These are phyloP conservation scores for Mormyrus lacerda DNA, from an alignment of 2,113 vertebrate species.

Conservation along the genomic window DNA sequence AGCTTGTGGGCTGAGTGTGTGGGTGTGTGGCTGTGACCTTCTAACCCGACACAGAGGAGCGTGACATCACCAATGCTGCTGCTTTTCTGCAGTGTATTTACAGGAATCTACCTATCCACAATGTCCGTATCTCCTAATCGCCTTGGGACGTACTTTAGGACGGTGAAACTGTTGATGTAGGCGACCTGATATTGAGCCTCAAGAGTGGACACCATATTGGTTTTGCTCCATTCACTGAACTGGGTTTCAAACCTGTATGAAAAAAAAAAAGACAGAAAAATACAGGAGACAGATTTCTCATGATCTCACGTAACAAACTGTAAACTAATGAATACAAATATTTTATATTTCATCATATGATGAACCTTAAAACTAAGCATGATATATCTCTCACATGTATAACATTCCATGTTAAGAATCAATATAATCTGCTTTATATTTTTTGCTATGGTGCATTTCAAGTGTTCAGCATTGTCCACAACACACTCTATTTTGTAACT, in stretches of 20 bases:
- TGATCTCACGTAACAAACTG: not conserved
- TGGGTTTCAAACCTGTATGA: not conserved
- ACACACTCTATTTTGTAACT: not conserved
- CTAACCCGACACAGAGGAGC: not conserved
- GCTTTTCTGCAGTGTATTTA: not conserved
- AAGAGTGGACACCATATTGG: not conserved
- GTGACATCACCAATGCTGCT: not conserved
- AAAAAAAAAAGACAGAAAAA: not conserved
- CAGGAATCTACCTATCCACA: not conserved
- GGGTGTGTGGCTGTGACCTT: not conserved
- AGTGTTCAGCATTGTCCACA: not conserved
- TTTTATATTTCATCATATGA: not conserved
- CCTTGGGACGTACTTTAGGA: constrained; percentile 53
- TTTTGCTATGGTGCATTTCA: not conserved
- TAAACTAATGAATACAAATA: not conserved
- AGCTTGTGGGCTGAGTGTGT: not conserved
- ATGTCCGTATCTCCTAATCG: not conserved
- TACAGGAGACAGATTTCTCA: not conserved
- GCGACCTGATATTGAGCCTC: constrained; percentile 50
- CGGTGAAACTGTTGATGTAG: constrained; percentile 61
- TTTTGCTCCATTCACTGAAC: not conserved
- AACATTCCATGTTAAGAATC: not conserved
- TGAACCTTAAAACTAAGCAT: not conserved
- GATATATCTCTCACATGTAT: not conserved
- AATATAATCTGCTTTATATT: not conserved